phyloP scores from a whole-genome alignment of 2,888 invertebrate genomes.

The Cyclophora albipunctata region DNA sequence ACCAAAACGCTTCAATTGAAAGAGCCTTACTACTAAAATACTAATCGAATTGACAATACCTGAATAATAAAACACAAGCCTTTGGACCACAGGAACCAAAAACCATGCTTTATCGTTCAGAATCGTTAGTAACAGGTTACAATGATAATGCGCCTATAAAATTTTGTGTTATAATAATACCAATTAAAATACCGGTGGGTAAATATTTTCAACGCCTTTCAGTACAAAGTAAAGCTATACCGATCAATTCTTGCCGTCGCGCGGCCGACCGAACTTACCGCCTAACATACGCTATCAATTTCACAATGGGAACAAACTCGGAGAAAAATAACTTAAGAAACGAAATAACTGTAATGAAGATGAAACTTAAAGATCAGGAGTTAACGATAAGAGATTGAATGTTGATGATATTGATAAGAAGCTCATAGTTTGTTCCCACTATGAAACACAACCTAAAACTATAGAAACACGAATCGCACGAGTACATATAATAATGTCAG shows the following conservation, averaged over 20 bases:
- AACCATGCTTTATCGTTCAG: constrained; percentile 7
- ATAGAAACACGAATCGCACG: constrained; percentile 59
- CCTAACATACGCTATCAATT: constrained; percentile 18
- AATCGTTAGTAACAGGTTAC: constrained; percentile 29
- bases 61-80: constrained; percentile 8
- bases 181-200: constrained; percentile 75
- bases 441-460: constrained; percentile 41
- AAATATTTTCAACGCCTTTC: constrained; percentile 60
- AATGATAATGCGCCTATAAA: constrained; percentile 47
- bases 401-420: not conserved
- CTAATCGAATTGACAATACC: constrained; percentile 29
- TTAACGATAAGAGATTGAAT: not conserved
- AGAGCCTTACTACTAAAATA: constrained; percentile 41
- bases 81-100: not conserved
- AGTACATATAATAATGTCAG: constrained; percentile 67
- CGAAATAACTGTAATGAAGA: not conserved
- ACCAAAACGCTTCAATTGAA: too few relatives aligned
- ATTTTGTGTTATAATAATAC: constrained; percentile 63
- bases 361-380: not conserved
- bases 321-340: not conserved
- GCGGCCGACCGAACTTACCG: constrained; percentile 49
- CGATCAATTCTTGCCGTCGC: constrained; percentile 43
- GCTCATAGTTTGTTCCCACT: not conserved
- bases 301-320: constrained; percentile 11
- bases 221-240: constrained; percentile 45